Conservation (phyloP, 30 jellyfish, hydroid and myxozoan genomes). For the Sanderia malayensis region DNA sequence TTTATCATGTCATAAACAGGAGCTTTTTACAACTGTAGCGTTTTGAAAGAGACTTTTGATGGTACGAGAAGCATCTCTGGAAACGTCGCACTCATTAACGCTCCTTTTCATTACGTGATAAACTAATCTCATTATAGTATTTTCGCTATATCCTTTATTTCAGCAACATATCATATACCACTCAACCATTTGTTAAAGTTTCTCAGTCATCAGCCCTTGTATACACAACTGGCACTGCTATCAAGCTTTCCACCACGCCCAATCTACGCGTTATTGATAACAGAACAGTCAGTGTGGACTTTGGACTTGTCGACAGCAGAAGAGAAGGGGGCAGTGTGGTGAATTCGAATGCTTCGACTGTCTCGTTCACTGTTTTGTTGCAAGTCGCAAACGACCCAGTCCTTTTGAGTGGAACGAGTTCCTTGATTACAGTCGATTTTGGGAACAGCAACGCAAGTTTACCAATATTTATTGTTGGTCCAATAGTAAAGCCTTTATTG, state of each 20-base stretch:
- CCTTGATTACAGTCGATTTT: background rate
- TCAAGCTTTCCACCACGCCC: constrained; percentile 1
- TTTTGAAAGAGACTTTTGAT: no score
- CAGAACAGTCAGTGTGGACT: constrained; percentile 13
- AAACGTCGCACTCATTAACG: no score
- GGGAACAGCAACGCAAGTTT: constrained; percentile 11
- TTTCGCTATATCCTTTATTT: no score
- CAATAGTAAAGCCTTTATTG: constrained; percentile 24
- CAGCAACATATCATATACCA: no score
- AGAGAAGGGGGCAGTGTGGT: constrained; percentile 3
- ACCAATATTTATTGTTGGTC: constrained; percentile 34
- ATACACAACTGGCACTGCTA: constrained; percentile 11
- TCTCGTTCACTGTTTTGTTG: constrained; percentile 2
- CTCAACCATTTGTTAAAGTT: constrained; percentile 4
- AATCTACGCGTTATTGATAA: background rate
- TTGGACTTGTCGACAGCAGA: constrained; percentile 23
- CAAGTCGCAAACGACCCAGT: constrained; percentile 35
- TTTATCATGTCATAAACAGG: no score
- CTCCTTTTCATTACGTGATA: no score
- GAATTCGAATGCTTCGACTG: background rate
- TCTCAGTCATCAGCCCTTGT: background rate
- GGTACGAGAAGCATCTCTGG: no score
- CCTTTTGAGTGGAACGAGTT: constrained; percentile 12
- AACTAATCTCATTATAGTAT: no score
- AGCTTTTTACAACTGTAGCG: no score